phyloP scores from a whole-genome alignment of 2,888 invertebrate species.

The Limnephilus marmoratus region DNA sequence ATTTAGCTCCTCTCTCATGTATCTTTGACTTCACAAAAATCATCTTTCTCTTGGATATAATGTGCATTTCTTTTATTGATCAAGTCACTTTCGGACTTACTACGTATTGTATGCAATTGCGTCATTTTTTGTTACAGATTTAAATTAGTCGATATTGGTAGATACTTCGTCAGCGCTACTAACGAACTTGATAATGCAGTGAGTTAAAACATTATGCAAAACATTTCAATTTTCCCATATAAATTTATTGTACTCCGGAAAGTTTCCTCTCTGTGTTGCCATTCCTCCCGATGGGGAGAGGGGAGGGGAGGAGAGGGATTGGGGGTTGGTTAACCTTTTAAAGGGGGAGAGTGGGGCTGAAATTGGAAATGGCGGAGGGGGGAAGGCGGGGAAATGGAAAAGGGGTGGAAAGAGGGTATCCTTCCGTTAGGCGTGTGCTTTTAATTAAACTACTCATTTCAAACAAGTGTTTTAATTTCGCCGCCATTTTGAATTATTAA shows the following conservation, averaged over 20 bases:
- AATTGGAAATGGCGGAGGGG: constrained; percentile 47
- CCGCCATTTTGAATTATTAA: constrained; percentile 57
- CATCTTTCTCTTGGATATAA: not conserved
- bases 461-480: constrained; percentile 62
- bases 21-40: too few relatives aligned
- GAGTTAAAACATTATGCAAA: not conserved
- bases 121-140: not conserved
- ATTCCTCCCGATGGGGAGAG: not conserved
- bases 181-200: not conserved
- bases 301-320: not conserved
- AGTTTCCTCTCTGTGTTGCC: constrained; percentile 7
- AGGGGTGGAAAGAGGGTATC: constrained; percentile 44
- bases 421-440: constrained; percentile 61
- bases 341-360: constrained; percentile 37
- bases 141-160: not conserved
- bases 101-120: not conserved
- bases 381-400: constrained; percentile 12
- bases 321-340: constrained; percentile 53
- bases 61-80: too few relatives aligned
- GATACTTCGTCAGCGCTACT: not conserved
- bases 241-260: not conserved
- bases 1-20: too few relatives aligned
- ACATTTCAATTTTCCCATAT: not conserved
- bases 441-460: constrained; percentile 66
- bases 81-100: too few relatives aligned